Evolutionary conservation across 2,113 vertebrate species (phyloP).

Genomic region (Microcebus jonahi): DNA sequence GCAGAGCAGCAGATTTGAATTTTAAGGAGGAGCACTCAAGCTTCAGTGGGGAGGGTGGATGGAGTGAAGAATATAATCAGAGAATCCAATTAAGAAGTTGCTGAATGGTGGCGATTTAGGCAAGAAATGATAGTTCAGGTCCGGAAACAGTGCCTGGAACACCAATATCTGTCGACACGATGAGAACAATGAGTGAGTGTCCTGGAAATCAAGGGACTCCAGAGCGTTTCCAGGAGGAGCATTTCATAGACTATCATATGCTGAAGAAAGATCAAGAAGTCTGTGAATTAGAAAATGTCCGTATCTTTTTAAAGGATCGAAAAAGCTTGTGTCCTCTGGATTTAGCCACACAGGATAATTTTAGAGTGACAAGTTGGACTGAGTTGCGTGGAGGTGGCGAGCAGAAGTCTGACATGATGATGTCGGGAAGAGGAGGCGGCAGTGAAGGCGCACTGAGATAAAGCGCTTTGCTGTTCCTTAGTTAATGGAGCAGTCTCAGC

Average conservation of each 20-base stretch:
- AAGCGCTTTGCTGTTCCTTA: neutral
- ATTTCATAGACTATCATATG: neutral
- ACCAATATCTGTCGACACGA: neutral
- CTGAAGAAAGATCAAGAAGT: neutral
- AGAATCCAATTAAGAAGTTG: neutral
- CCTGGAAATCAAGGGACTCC: neutral
- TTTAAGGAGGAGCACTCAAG: neutral
- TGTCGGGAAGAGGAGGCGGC: neutral
- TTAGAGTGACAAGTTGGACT: neutral
- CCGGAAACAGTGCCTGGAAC: neutral
- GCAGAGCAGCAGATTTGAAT: neutral
- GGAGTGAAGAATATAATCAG: neutral
- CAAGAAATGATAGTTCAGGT: neutral
- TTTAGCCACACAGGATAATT: neutral
- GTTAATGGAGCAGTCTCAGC: too few relatives aligned
- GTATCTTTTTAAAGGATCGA: neutral
- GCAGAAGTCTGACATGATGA: neutral
- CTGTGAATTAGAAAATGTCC: neutral
- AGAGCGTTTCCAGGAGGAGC: neutral
- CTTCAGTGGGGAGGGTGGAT: neutral
- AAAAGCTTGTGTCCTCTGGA: neutral
- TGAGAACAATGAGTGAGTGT: neutral
- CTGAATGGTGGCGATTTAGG: neutral
- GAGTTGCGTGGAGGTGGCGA: neutral
- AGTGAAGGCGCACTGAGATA: neutral